Base-by-base conservation (phyloP, 2,888 invertebrate species). In the Dorcus parallelipipedus region DNA sequence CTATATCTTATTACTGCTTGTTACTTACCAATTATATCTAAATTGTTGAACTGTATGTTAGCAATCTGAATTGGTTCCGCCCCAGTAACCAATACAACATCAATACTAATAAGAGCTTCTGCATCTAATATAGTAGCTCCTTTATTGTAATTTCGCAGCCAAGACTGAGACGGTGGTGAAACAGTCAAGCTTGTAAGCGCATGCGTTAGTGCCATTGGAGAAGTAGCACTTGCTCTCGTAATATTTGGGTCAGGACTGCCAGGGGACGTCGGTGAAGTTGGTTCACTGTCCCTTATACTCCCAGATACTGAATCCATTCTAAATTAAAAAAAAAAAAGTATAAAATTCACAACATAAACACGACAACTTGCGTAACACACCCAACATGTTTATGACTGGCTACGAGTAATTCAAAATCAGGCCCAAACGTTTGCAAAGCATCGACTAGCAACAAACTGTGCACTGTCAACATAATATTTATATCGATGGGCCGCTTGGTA, bases 321-420 rank as follows among this genome's bases (percentile, higher is more conserved):
- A 75, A 33, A 33, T 6, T 33, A 33, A 33, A 33, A 33, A 33
- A 33, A 33, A 33, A 33, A 33, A 33, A 3, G 6, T 20, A 20
- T 20, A 20, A 20, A 20, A 20, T 20, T 20, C 7, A 33, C 1
- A 14, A 14, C 14, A 14, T 14, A 33, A 33, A 33, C 1, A 52
- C 42, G 40, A 42, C 4, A 2, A 47, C 6, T 33, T 9, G 45
- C 41, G 43, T 48, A 49, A 67, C 79, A 73, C 69, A 91, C 91
- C 93, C 91, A 23, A 97, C 91, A 77, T 95, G 94, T 73, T 92
- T 92, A 78, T 97, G 97, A 75, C 95, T 96, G 33, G 97, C 97
- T 10, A 96, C 88, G 7, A 97, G 83, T 52, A 97, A 81, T 77
- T 97, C 97, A 80, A 95, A 97, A 82, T 97, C 97, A 0, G 91